These are phyloP conservation scores for Sphenopsis melanotis DNA, from an alignment of 2,797 vertebrate species.

Conservation along the genomic window DNA sequence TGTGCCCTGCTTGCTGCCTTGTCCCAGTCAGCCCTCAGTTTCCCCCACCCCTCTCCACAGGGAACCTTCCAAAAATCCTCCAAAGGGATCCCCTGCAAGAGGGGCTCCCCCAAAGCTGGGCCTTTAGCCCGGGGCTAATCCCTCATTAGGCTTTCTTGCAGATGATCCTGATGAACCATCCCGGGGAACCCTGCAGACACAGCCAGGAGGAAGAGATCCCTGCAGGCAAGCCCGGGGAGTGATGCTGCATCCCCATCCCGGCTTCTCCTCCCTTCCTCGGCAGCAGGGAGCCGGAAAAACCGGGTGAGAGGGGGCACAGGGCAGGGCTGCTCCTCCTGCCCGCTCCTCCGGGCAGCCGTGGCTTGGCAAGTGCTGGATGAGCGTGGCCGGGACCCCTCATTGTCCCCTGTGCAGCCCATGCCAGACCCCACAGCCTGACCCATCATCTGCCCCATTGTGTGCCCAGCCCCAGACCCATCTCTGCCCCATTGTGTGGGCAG, in stretches of 20 bases:
- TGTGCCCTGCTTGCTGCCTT: not conserved
- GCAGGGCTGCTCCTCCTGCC: not conserved
- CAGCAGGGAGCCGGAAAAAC: rapidly evolving
- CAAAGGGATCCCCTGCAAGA: not conserved
- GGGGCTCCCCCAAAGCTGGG: not conserved
- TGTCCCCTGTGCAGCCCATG: too few relatives aligned
- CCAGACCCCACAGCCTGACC: too few relatives aligned
- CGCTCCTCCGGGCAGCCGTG: rapidly evolving
- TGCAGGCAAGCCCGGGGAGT: not conserved
- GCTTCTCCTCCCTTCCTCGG: not conserved
- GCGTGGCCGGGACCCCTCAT: rapidly evolving
- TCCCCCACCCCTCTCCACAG: not conserved
- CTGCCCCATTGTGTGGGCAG: too few relatives aligned
- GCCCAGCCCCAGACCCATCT: too few relatives aligned
- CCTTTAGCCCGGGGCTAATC: not conserved
- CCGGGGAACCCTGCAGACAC: not conserved
- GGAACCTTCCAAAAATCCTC: not conserved
- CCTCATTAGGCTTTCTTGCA: not conserved
- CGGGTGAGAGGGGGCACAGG: not conserved
- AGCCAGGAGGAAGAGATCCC: not conserved
- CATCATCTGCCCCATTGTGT: too few relatives aligned
- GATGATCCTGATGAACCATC: not conserved
- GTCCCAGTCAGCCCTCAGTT: not conserved
- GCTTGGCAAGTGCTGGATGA: not conserved
- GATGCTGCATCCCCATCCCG: not conserved